Conservation (phyloP, 2,888 invertebrate genomes). For the Ypsolopha sequella region DNA sequence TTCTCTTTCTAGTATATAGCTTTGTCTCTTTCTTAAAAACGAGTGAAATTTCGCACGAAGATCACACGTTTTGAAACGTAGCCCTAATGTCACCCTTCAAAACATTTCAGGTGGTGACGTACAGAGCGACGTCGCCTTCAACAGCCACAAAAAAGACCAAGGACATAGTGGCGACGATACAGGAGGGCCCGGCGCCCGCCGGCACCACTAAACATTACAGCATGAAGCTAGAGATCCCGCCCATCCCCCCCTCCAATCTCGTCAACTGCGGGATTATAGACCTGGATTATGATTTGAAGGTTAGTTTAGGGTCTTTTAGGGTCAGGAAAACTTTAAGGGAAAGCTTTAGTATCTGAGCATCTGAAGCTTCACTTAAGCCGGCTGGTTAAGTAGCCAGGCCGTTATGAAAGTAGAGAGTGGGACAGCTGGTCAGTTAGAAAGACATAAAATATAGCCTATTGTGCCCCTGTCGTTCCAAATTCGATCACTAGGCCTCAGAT, state of each 20-base stretch:
- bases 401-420: no score
- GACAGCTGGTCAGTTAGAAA: no score
- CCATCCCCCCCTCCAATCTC: constrained; percentile 83
- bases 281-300: constrained; percentile 79
- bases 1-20: no score
- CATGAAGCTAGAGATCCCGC: constrained; percentile 76
- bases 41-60: no score
- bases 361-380: no score
- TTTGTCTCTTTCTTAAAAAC: no score
- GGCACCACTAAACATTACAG: constrained; percentile 74
- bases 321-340: not conserved
- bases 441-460: no score
- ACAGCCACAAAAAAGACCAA: constrained; percentile 65
- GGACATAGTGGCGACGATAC: constrained; percentile 72
- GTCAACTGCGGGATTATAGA: constrained; percentile 82
- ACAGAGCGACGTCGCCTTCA: constrained; percentile 74
- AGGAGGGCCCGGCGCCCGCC: constrained; percentile 75
- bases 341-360: no score
- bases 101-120: constrained; percentile 65
- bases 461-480: no score
- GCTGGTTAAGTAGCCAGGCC: no score
- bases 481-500: no score
- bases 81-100: not conserved
- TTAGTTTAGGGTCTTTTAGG: constrained; percentile 33
- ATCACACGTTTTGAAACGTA: no score